These are phyloP conservation scores for Tupaia chinensis DNA, from an alignment of 2,113 vertebrate genomes.

Conservation along the genomic window DNA sequence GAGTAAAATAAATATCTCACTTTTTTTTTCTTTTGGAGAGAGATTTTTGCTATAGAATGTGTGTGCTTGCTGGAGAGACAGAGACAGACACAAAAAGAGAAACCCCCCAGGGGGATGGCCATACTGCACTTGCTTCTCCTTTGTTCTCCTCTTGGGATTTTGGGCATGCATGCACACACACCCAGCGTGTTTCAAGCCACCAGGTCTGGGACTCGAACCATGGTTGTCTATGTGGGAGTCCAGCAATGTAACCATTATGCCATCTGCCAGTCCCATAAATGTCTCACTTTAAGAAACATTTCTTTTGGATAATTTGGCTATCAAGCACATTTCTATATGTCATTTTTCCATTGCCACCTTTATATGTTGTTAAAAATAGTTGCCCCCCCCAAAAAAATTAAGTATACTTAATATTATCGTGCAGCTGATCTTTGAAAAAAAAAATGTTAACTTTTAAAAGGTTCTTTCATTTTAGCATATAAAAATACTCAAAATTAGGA, in stretches of 20 bases:
- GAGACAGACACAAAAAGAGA: too few species aligned
- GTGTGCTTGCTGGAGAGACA: too few species aligned
- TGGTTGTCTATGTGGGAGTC: too few species aligned
- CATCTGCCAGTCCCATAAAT: background rate
- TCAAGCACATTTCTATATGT: background rate
- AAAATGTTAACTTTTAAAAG: background rate
- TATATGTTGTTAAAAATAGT: background rate
- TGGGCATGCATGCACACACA: too few species aligned
- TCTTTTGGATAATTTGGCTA: background rate
- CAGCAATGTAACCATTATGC: too few species aligned
- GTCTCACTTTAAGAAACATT: slow-evolving; percentile 24
- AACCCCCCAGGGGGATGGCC: too few species aligned
- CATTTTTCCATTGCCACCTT: background rate
- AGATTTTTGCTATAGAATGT: too few species aligned
- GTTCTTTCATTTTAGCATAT: background rate
- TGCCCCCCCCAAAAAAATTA: background rate
- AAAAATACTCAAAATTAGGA: background rate
- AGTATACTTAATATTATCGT: background rate
- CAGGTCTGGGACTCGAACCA: too few species aligned
- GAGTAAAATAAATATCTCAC: background rate
- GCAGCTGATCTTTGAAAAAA: slow-evolving; percentile 12
- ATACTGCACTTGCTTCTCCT: too few species aligned
- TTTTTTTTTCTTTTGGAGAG: background rate
- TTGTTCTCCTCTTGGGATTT: too few species aligned
- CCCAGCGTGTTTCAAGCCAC: too few species aligned